A percentile compares a stretch with the other conserved stretches of the same genome.
Evolutionary conservation across 2,888 invertebrate species (phyloP).

Genomic region (Monochamus alternatus): DNA sequence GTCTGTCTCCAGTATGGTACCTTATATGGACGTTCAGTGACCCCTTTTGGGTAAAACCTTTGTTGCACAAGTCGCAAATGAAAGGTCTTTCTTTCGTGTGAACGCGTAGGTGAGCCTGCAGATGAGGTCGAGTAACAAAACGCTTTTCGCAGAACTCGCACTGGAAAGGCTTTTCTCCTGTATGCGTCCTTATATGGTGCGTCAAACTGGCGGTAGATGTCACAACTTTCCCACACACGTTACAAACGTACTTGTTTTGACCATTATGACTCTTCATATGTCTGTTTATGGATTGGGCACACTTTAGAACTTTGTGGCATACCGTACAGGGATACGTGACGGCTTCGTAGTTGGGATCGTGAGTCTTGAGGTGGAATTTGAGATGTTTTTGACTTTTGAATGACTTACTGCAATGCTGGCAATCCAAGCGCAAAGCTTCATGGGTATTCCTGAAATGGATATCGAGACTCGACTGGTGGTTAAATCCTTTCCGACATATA

Average conservation of each 20-base stretch:
- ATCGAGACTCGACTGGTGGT: conserved; percentile 40
- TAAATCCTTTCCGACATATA: conserved; percentile 52
- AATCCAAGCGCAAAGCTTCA: conserved; percentile 28
- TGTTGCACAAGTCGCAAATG: conserved; percentile 73
- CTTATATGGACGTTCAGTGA: conserved; percentile 72
- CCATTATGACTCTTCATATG: conserved; percentile 32
- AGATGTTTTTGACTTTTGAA: conserved; percentile 45
- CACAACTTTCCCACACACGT: conserved; percentile 59
- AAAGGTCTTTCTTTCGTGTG: conserved; percentile 74
- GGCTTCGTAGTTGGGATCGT: conserved; percentile 45
- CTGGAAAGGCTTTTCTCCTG: conserved; percentile 66
- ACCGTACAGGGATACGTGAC: conserved; percentile 40
- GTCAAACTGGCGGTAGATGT: conserved; percentile 45
- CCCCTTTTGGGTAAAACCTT: conserved; percentile 73
- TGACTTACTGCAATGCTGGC: conserved; percentile 41
- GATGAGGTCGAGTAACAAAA: conserved; percentile 66
- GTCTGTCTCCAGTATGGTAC: conserved; percentile 71
- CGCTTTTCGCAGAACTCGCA: conserved; percentile 68
- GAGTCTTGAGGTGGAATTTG: conserved; percentile 48
- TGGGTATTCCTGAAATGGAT: conserved; percentile 43
- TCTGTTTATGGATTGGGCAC: neutral
- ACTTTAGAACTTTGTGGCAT: conserved; percentile 9
- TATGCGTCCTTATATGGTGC: conserved; percentile 60
- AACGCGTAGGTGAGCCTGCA: conserved; percentile 73
- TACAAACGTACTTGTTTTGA: conserved; percentile 49